Conservation (phyloP, 2,888 invertebrate species). For the Macropis europaea region DNA sequence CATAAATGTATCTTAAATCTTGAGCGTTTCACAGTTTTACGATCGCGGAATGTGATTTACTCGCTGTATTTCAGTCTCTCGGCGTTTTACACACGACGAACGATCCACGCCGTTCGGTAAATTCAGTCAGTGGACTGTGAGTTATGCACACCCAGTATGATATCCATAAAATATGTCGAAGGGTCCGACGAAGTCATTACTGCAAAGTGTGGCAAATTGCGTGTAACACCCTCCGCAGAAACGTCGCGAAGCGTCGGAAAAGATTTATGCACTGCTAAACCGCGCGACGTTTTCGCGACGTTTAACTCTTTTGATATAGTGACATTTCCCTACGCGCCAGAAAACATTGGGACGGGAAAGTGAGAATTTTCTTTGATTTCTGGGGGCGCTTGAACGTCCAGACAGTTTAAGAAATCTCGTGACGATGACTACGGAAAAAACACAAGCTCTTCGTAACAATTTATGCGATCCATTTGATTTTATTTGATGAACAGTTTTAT, state of each 20-base stretch:
- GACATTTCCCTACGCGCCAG: background rate
- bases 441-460: too few relatives aligned
- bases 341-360: background rate
- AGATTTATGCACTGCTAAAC: constrained; percentile 27
- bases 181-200: constrained; percentile 69
- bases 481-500: too few relatives aligned
- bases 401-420: too few relatives aligned
- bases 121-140: constrained; percentile 67
- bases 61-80: constrained; percentile 11
- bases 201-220: constrained; percentile 75
- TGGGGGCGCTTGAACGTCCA: too few relatives aligned
- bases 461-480: too few relatives aligned
- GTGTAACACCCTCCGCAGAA: constrained; percentile 70
- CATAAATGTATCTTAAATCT: background rate
- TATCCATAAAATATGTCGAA: constrained; percentile 68
- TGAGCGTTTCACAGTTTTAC: constrained; percentile 26
- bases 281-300: constrained; percentile 5
- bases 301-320: constrained; percentile 38
- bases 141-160: constrained; percentile 68
- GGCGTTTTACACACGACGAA: constrained; percentile 31
- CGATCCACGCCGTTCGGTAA: constrained; percentile 35
- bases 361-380: too few relatives aligned
- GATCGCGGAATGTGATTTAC: constrained; percentile 35
- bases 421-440: too few relatives aligned
- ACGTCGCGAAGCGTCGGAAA: constrained; percentile 26